These are phyloP conservation scores for Neolamprologus multifasciatus DNA, from an alignment of 2,797 vertebrate genomes.

Conservation along the genomic window DNA sequence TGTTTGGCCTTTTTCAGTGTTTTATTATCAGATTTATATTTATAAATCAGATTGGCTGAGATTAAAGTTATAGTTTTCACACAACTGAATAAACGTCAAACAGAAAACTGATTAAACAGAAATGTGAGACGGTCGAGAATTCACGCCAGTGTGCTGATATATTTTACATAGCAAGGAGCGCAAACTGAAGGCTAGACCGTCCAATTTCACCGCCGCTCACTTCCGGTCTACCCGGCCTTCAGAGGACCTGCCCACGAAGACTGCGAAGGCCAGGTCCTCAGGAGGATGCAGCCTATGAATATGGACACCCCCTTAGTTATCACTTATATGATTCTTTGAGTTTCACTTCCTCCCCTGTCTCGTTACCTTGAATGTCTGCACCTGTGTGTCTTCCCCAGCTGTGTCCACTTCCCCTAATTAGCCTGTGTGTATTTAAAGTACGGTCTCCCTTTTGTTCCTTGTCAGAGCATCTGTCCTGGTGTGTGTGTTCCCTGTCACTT, in stretches of 20 bases:
- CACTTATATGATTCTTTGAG: neutral
- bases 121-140: neutral
- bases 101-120: neutral
- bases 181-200: neutral
- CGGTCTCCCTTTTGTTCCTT: fast-evolving
- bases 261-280: neutral
- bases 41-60: neutral
- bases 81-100: neutral
- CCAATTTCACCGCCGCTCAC: neutral
- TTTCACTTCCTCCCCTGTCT: neutral
- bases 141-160: neutral
- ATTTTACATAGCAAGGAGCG: neutral
- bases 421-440: neutral
- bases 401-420: neutral
- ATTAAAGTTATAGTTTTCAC: neutral
- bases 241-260: neutral
- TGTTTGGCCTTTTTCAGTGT: neutral
- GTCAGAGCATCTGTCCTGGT: fast-evolving
- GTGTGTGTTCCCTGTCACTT: fast-evolving
- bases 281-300: neutral
- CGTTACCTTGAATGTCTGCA: neutral
- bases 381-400: neutral
- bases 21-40: neutral
- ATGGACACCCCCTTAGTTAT: fast-evolving
- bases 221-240: neutral